These are phyloP conservation scores for Lepidurus couesii DNA, from an alignment of 1,140 invertebrate genomes.

Conservation along the genomic window DNA sequence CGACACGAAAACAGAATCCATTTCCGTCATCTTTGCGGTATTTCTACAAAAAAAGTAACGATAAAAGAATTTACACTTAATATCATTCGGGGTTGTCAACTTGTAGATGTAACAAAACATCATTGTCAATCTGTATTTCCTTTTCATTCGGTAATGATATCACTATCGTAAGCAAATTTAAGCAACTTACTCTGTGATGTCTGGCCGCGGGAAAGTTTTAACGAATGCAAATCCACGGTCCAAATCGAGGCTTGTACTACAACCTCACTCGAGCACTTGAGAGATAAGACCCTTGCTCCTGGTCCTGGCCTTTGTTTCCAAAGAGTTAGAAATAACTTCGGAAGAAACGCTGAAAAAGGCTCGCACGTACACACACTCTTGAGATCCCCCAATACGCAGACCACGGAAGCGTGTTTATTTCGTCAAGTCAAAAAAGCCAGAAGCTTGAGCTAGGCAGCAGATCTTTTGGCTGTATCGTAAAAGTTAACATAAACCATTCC, in stretches of 20 bases:
- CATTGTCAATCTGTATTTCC: too few species aligned
- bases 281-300: too few species aligned
- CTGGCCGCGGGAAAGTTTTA: too few species aligned
- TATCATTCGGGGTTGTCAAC: neutral
- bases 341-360: neutral
- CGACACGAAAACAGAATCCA: neutral
- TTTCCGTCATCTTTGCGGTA: neutral
- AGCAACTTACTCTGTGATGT: too few species aligned
- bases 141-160: too few species aligned
- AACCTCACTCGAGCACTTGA: too few species aligned
- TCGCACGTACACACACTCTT: neutral
- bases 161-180: too few species aligned
- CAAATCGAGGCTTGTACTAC: too few species aligned
- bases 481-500: too few species aligned
- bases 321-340: neutral
- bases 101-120: neutral
- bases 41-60: neutral
- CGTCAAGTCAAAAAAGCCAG: neutral
- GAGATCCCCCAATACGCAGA: neutral
- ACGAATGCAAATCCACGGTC: too few species aligned
- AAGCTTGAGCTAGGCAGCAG: neutral
- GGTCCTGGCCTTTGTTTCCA: neutral
- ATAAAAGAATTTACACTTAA: neutral
- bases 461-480: too few species aligned
- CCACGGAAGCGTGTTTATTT: conserved; percentile 9